Base-by-base conservation (phyloP, 2,797 vertebrate species). In the Otus scops region DNA sequence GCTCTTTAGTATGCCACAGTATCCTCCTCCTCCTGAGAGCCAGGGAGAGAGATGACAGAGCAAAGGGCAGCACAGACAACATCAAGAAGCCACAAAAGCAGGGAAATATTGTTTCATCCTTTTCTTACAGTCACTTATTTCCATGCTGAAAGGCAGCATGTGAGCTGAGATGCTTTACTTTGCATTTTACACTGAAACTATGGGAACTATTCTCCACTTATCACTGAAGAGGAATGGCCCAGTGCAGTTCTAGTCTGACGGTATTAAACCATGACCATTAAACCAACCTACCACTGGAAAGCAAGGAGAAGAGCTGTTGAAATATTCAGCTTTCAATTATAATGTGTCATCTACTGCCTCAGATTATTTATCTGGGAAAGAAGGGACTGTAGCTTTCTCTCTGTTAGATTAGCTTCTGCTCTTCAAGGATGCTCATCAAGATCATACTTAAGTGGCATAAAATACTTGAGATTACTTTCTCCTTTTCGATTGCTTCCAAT, bases 21-120 rank as follows among this genome's bases (percentile, higher is more conserved):
- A 64, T 21, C 56, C 77, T 90, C 47, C 54, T 84, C 8, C 73
- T 93, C 13, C 89, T 11, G 30, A 85, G 86, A 79, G 80, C 51
- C 43, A 64, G 82, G 60, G 63, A 86, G 28, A 81, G 73, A 81
- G 86, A 69, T 32, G 85, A 65, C 92, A 94, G 90, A 95, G 94
- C 74, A 96, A 92, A 97, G 93, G 90, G 88, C 90, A 93, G 57
- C 77, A 48, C 59, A 87, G 93, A 87, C 88, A 89, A n/a, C 85
- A 88, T 68, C 90, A 86, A 86, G 85, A 50, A 92, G 48, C 26
- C 92, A 93, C 79, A 28, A 69, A 41, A 84, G 41, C 30, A 57
- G 57, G 65, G 88, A 90, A 95, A 88, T 85, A 38, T 27, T 56
- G 50, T 93, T 94, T 92, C 83, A 92, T 93, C 85, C 69, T 89